A percentile compares a stretch with the other conserved stretches of the same genome.
phyloP scores from a whole-genome alignment of 2,888 invertebrate genomes.

The Macaria liturata region DNA sequence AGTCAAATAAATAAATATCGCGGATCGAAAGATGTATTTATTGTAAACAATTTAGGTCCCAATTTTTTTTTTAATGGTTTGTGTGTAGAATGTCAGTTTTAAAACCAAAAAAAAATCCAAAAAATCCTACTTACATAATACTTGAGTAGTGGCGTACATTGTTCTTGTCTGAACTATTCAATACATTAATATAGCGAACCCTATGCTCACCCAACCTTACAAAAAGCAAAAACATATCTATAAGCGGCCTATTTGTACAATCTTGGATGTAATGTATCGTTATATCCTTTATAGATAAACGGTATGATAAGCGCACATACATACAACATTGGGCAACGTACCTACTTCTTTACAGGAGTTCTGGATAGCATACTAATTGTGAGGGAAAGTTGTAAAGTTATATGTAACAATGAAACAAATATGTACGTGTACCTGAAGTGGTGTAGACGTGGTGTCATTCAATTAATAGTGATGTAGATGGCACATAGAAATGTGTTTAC shows the following conservation, averaged over 20 bases:
- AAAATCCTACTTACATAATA: too few species aligned
- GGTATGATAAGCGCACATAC: conserved; percentile 15
- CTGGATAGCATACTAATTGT: conserved; percentile 21
- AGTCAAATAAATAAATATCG: too few species aligned
- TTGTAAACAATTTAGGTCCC: too few species aligned
- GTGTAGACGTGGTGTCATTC: too few species aligned
- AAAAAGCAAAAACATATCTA: conserved; percentile 24
- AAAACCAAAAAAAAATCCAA: too few species aligned
- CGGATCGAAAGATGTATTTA: too few species aligned
- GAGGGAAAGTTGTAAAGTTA: conserved; percentile 8
- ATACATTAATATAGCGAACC: background rate
- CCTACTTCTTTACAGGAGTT: conserved; percentile 17
- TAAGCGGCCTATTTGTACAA: conserved; percentile 17
- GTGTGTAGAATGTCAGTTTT: too few species aligned
- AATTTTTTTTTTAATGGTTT: too few species aligned
- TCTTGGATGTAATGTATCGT: conserved; percentile 10
- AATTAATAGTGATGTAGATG: too few species aligned
- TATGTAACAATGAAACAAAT: conserved; percentile 12
- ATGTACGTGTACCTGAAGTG: conserved; percentile 4
- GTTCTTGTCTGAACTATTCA: too few species aligned
- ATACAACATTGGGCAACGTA: conserved; percentile 13
- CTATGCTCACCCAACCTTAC: conserved; percentile 8
- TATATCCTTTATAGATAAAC: conserved; percentile 21
- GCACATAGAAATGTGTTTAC: background rate
- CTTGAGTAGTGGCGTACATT: too few species aligned